These are phyloP conservation scores for Hylaeus volcanicus DNA, from an alignment of 1,140 invertebrate species.

Conservation along the genomic window DNA sequence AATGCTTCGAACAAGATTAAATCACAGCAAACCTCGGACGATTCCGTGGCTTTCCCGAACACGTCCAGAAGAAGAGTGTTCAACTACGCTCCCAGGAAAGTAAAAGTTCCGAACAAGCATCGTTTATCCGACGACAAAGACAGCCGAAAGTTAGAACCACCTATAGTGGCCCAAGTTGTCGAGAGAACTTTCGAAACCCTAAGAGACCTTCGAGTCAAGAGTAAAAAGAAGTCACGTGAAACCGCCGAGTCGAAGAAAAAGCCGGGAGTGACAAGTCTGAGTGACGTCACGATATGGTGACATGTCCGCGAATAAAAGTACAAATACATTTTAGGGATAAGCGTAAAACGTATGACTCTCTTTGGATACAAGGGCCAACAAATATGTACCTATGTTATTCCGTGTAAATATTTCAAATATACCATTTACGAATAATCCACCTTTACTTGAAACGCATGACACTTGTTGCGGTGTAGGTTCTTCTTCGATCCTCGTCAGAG, in stretches of 20 bases:
- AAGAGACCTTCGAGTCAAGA: slow-evolving; percentile 47
- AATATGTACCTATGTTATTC: neutral
- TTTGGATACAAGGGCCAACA: too few relatives aligned
- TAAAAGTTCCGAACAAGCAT: neutral
- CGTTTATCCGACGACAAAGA: slow-evolving; percentile 27
- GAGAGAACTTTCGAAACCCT: slow-evolving; percentile 70
- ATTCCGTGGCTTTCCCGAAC: slow-evolving; percentile 13
- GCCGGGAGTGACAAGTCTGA: slow-evolving; percentile 34
- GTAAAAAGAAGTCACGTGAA: slow-evolving; percentile 15
- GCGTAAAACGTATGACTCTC: too few relatives aligned
- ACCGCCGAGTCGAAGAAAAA: slow-evolving; percentile 3
- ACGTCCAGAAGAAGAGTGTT: slow-evolving; percentile 27
- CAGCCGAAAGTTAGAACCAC: slow-evolving; percentile 61
- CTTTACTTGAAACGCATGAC: slow-evolving; percentile 26
- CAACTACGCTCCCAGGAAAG: neutral
- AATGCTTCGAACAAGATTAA: slow-evolving; percentile 26
- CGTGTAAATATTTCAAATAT: slow-evolving; percentile 19
- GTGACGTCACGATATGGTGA: slow-evolving; percentile 57
- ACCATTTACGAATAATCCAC: neutral
- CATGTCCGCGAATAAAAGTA: neutral
- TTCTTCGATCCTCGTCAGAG: slow-evolving; percentile 7
- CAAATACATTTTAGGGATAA: neutral
- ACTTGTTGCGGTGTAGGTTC: slow-evolving; percentile 31
- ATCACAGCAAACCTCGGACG: neutral
- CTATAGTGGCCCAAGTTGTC: slow-evolving; percentile 70